phyloP scores from a whole-genome alignment of 2,113 vertebrate genomes.

The Chlamydotis undulata region DNA sequence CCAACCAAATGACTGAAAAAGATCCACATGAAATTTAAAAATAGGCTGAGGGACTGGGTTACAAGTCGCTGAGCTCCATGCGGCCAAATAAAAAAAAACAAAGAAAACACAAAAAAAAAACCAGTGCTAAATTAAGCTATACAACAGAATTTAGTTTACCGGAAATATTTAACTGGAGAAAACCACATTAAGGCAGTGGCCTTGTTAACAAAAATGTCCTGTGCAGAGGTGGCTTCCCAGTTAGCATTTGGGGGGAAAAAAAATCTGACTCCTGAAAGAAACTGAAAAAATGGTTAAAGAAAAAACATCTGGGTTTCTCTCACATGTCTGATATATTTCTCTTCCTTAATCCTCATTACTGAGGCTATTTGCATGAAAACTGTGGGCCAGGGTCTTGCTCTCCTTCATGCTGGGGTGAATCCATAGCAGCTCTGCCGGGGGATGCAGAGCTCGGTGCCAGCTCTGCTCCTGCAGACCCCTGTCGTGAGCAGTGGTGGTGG shows the following conservation, averaged over 20 bases:
- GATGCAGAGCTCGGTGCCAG: not conserved
- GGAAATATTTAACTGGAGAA: conserved; percentile 66
- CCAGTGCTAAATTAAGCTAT: conserved; percentile 57
- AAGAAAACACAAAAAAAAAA: conserved; percentile 30
- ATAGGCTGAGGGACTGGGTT: conserved; percentile 69
- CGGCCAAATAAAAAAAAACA: conserved; percentile 61
- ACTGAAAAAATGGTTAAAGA: not conserved
- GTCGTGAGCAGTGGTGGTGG: not conserved
- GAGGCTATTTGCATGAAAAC: not conserved
- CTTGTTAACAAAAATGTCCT: conserved; percentile 54
- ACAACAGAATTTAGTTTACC: conserved; percentile 65
- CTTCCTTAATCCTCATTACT: not conserved
- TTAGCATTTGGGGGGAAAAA: not conserved
- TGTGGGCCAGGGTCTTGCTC: not conserved
- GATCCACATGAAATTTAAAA: conserved; percentile 73
- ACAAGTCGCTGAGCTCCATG: conserved; percentile 62
- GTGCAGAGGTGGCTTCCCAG: conserved; percentile 33
- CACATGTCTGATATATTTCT: not conserved
- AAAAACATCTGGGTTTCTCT: not conserved
- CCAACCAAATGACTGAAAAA: conserved; percentile 13
- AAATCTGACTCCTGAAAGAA: not conserved
- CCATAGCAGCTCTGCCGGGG: fast-evolving
- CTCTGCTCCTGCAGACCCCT: fast-evolving
- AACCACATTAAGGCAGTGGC: conserved; percentile 46
- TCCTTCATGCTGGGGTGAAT: not conserved